Evolutionary conservation across 2,113 vertebrate species (phyloP).

Genomic region (Spea bombifrons): DNA sequence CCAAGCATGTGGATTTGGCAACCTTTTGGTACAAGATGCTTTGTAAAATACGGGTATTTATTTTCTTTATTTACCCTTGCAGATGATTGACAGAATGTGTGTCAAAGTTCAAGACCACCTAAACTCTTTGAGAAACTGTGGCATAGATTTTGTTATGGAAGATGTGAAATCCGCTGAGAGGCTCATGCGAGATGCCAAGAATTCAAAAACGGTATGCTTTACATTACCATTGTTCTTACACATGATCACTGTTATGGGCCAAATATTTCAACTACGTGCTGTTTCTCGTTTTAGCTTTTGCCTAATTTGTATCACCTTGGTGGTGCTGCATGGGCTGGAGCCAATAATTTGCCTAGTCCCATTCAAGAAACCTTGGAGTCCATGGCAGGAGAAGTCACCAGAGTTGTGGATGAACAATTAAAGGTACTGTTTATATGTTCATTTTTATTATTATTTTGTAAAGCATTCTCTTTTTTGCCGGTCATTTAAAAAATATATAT

Average conservation of each 20-base stretch:
- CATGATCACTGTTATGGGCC: too few species aligned
- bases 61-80: slow-evolving; percentile 21
- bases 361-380: slow-evolving; percentile 94
- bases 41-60: too few species aligned
- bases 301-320: slow-evolving; percentile 92
- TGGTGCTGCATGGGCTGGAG: slow-evolving; percentile 76
- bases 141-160: slow-evolving; percentile 78
- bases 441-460: background rate
- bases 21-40: too few species aligned
- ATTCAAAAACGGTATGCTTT: slow-evolving; percentile 88
- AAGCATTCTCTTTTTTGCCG: background rate
- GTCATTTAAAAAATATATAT: background rate
- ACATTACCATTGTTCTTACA: too few species aligned
- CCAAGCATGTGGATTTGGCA: too few species aligned
- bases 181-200: slow-evolving; percentile 90
- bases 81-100: slow-evolving; percentile 98
- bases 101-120: slow-evolving; percentile 97
- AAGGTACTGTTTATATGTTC: slow-evolving; percentile 69
- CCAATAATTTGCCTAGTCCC: slow-evolving; percentile 74
- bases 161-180: slow-evolving; percentile 88
- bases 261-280: background rate
- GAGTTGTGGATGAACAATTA: slow-evolving; percentile 90
- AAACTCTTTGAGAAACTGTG: slow-evolving; percentile 86
- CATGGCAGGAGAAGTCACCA: slow-evolving; percentile 92
- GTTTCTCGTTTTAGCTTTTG: slow-evolving; percentile 71